Evolutionary conservation across 1,140 invertebrate genomes (phyloP).

Genomic region (Hormaphis cornu): DNA sequence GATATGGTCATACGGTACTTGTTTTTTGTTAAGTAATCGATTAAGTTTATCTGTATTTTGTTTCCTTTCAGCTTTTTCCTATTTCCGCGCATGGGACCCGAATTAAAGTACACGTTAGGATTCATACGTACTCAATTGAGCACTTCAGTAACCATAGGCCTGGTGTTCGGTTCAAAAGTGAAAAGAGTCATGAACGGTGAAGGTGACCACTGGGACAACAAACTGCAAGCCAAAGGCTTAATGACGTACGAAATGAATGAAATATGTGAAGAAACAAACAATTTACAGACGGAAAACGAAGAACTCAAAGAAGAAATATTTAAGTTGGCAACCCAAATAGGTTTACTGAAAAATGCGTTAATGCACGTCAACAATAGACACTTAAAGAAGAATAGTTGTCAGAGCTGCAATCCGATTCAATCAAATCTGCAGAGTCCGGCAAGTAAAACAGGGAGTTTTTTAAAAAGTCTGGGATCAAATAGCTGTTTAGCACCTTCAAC

Average conservation of each 20-base stretch:
- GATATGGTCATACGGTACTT: constrained; percentile 38
- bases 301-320: constrained; percentile 66
- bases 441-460: constrained; percentile 10
- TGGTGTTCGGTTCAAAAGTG: constrained; percentile 81
- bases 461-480: constrained; percentile 24
- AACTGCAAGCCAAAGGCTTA: constrained; percentile 59
- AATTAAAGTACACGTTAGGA: constrained; percentile 77
- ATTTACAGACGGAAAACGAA: constrained; percentile 80
- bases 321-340: constrained; percentile 79
- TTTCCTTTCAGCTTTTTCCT: constrained; percentile 61
- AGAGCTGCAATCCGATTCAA: constrained; percentile 55
- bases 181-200: constrained; percentile 66
- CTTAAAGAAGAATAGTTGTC: constrained; percentile 67
- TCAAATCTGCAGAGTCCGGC: constrained; percentile 41
- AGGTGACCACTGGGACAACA: constrained; percentile 76
- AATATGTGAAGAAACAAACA: constrained; percentile 66
- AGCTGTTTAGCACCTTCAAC: constrained; percentile 9
- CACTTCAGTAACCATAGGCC: constrained; percentile 68
- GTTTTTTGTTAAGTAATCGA: not conserved
- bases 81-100: constrained; percentile 72
- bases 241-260: constrained; percentile 63
- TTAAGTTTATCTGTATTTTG: not conserved
- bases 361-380: constrained; percentile 87
- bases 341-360: constrained; percentile 85
- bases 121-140: constrained; percentile 79